Percentiles rank a stretch among this genome's conserved stretches.
phyloP scores from a whole-genome alignment of 2,888 invertebrate species.

The Agrenia bidenticulata region DNA sequence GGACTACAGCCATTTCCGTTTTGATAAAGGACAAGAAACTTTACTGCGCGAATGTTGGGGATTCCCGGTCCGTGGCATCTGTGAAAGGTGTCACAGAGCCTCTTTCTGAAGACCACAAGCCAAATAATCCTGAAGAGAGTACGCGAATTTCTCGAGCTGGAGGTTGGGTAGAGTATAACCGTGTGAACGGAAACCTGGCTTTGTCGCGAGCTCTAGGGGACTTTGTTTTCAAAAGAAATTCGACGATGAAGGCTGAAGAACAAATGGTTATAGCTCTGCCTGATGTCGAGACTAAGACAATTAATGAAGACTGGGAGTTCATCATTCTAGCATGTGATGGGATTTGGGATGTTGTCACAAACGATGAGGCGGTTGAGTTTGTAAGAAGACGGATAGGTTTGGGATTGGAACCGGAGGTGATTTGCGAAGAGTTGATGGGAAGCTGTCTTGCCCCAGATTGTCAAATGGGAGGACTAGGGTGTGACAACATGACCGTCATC shows the following conservation, averaged over 20 bases:
- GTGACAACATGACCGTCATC: slow-evolving; percentile 98
- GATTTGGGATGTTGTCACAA: slow-evolving; percentile 78
- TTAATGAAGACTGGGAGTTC: slow-evolving; percentile 93
- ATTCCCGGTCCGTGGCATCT: slow-evolving; percentile 91
- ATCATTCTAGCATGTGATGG: slow-evolving; percentile 96
- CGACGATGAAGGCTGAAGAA: slow-evolving; percentile 79
- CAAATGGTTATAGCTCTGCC: slow-evolving; percentile 99
- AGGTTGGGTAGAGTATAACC: slow-evolving; percentile 94
- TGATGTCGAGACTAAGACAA: slow-evolving; percentile 77
- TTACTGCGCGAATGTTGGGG: slow-evolving; percentile 94
- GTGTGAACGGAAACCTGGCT: slow-evolving; percentile 98
- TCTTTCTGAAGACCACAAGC: slow-evolving; percentile 92
- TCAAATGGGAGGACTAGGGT: slow-evolving; percentile 93
- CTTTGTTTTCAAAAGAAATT: slow-evolving; percentile 92
- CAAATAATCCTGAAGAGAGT: slow-evolving; percentile 81
- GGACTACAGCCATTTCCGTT: slow-evolving; percentile 87
- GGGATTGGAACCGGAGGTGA: slow-evolving; percentile 85
- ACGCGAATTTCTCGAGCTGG: slow-evolving; percentile 88
- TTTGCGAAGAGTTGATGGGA: slow-evolving; percentile 94
- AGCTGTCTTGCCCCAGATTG: slow-evolving; percentile 95
- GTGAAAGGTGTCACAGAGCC: slow-evolving; percentile 75
- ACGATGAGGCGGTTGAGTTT: slow-evolving; percentile 82
- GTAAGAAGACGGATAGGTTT: slow-evolving; percentile 78
- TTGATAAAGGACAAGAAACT: slow-evolving; percentile 79
- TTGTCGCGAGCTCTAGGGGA: slow-evolving; percentile 91